These are phyloP conservation scores for Oscarella lobularis DNA, from an alignment of 37 sponge, comb jelly and placozoan species.

Conservation along the genomic window DNA sequence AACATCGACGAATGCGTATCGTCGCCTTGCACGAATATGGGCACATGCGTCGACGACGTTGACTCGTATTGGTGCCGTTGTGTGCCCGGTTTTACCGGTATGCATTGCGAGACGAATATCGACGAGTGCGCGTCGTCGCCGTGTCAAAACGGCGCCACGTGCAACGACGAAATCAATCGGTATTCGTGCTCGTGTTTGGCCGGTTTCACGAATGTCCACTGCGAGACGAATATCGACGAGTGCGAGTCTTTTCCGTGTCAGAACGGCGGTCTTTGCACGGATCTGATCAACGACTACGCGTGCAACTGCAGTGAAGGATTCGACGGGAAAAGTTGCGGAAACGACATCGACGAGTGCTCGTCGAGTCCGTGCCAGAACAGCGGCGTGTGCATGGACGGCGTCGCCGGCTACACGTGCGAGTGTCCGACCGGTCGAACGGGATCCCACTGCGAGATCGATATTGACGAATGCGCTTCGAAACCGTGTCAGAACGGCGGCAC, in stretches of 20 bases:
- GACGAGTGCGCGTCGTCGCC: background rate
- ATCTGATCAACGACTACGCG: background rate
- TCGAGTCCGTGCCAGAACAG: slow-evolving; percentile 5
- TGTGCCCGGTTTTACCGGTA: background rate
- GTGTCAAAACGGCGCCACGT: background rate
- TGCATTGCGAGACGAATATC: background rate
- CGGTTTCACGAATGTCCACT: background rate
- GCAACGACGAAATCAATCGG: background rate
- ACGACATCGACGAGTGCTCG: background rate
- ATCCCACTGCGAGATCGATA: slow-evolving; percentile 1
- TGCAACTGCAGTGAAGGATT: background rate
- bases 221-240: background rate
- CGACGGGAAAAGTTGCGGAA: background rate
- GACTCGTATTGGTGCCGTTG: background rate
- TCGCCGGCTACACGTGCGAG: slow-evolving; percentile 8
- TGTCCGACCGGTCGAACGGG: slow-evolving; percentile 34
- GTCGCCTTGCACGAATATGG: background rate
- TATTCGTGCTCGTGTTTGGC: background rate
- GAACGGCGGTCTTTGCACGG: background rate
- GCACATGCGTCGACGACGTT: background rate
- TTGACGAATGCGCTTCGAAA: background rate
- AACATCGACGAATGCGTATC: background rate
- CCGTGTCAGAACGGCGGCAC: slow-evolving; percentile 38
- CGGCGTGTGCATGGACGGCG: background rate
- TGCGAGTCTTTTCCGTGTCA: background rate